Conservation (phyloP, 1,140 invertebrate species). For the Orius insidiosus region DNA sequence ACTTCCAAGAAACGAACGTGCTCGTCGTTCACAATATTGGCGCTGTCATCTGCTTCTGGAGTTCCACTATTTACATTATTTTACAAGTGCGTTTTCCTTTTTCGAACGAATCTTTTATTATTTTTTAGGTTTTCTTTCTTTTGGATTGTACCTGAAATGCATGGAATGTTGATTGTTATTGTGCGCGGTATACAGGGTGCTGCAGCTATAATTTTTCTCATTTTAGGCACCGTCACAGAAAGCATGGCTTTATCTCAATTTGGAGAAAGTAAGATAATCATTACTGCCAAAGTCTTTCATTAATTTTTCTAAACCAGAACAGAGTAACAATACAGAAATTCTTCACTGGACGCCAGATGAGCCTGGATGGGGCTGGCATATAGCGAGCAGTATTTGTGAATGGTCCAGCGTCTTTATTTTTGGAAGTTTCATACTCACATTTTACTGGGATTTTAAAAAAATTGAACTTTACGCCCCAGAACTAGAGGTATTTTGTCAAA, state of each 20-base stretch:
- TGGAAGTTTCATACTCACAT: conserved; percentile 15
- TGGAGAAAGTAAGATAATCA: not conserved
- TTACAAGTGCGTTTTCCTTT: conserved; percentile 10
- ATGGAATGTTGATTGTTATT: conserved; percentile 5
- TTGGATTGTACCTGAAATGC: conserved; percentile 16
- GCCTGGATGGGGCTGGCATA: conserved; percentile 11
- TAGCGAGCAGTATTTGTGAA: conserved; percentile 7
- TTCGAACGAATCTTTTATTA: no score
- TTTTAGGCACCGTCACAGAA: not conserved
- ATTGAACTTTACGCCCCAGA: conserved; percentile 11
- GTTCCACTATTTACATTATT: conserved; percentile 10
- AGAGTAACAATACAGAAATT: not conserved
- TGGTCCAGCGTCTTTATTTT: conserved; percentile 5
- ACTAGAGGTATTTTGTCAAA: conserved; percentile 11
- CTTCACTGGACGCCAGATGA: conserved; percentile 8
- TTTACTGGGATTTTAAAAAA: conserved; percentile 15
- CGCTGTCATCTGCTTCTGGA: conserved; percentile 8
- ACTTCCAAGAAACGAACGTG: conserved; percentile 11
- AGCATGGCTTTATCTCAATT: not conserved
- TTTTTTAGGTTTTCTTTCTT: conserved; percentile 16
- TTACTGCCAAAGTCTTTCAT: not conserved
- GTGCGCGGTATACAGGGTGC: conserved; percentile 3
- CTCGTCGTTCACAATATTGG: conserved; percentile 10
- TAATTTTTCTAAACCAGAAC: not conserved
- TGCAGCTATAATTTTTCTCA: not conserved